Evolutionary conservation across 2,888 invertebrate species (phyloP).

Genomic region (Pandemis heparana): DNA sequence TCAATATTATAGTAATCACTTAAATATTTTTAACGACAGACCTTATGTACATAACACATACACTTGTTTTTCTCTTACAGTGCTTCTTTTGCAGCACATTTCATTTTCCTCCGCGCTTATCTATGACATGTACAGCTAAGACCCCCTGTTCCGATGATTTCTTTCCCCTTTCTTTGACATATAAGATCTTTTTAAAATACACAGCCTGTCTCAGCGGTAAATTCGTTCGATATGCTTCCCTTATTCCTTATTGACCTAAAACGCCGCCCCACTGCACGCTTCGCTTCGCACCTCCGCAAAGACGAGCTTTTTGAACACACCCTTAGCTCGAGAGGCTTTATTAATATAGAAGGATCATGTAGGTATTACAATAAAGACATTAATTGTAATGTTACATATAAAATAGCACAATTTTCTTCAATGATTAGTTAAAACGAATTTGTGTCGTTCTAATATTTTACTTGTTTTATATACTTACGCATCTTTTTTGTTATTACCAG

Average conservation of each 20-base stretch:
- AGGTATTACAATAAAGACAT: background rate
- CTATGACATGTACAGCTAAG: background rate
- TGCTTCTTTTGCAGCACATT: background rate
- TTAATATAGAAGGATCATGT: background rate
- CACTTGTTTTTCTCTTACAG: background rate
- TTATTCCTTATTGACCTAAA: conserved; percentile 42
- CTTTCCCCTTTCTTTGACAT: conserved; percentile 1
- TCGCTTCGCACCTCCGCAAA: conserved; percentile 36
- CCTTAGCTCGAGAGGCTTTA: conserved; percentile 1
- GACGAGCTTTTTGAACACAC: conserved; percentile 24
- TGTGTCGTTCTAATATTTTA: background rate
- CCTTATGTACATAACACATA: background rate
- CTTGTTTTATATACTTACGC: too few relatives aligned
- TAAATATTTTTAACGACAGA: background rate
- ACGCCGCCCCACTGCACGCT: conserved; percentile 39
- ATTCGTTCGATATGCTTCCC: conserved; percentile 34
- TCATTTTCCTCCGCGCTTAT: background rate
- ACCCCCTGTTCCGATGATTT: background rate
- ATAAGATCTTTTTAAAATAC: conserved; percentile 21
- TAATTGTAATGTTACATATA: background rate
- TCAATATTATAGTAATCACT: too few relatives aligned
- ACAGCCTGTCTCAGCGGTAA: conserved; percentile 10
- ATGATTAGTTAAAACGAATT: background rate
- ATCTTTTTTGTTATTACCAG: too few relatives aligned
- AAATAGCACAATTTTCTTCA: background rate